phyloP scores from a whole-genome alignment of 2,113 vertebrate genomes.

The Tringa solitaria region DNA sequence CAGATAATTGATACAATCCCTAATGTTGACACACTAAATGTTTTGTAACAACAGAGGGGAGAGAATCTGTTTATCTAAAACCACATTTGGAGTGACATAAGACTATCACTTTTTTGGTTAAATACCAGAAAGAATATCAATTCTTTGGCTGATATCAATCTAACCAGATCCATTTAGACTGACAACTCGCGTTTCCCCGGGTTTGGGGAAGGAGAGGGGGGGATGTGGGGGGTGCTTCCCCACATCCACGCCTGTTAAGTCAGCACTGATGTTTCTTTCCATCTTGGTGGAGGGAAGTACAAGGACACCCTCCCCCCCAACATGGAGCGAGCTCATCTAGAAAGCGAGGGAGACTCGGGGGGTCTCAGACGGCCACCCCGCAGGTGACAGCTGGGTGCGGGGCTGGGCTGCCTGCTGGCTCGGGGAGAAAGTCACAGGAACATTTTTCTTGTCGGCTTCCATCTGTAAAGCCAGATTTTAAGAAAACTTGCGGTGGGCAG shows the following conservation, averaged over 20 bases:
- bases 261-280: rapidly evolving
- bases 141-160: slow-evolving; percentile 47
- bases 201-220: not conserved
- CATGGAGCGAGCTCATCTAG: rapidly evolving
- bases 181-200: not conserved
- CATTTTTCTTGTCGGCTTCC: not conserved
- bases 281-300: not conserved
- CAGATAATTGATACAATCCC: slow-evolving; percentile 5
- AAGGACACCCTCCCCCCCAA: not conserved
- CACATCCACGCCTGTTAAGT: not conserved
- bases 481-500: not conserved
- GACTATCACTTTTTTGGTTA: slow-evolving; percentile 67
- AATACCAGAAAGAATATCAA: slow-evolving; percentile 55
- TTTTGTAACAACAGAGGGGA: slow-evolving; percentile 64
- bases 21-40: slow-evolving; percentile 33
- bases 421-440: not conserved
- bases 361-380: not conserved
- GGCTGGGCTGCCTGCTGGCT: not conserved
- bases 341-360: not conserved
- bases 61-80: slow-evolving; percentile 65
- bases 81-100: slow-evolving; percentile 69
- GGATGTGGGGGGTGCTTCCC: not conserved
- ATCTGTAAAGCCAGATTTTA: slow-evolving; percentile 28
- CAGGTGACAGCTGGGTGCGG: not conserved
- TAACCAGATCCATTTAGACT: slow-evolving; percentile 35